Evolutionary conservation across 2,797 vertebrate species (phyloP), one percentile per base, ranked within the genome.

Genomic region (Myripristis murdjan): DNA sequence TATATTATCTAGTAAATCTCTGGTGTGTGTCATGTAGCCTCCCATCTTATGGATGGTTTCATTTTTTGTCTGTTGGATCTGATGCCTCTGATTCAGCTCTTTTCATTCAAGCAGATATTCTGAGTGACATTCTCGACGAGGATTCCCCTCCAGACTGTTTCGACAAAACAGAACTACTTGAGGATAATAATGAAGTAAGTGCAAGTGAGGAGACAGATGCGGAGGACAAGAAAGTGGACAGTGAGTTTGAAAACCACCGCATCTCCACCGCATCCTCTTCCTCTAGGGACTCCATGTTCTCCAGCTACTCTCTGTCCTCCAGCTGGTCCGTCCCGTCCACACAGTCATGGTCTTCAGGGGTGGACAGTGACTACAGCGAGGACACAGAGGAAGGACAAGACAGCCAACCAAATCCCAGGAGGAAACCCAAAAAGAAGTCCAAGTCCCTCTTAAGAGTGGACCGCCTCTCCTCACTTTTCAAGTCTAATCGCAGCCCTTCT

Each of bases 291-390:
- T 96, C 95, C 55, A 84, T 89, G 67, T 89, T 95, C 69, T 93
- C 95, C 0, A 86, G 63, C 41, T 28, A 68, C 64, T 92, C 86
- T 18, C 60, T 91, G 15, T 82, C 92, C 54, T 94, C 96, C 62
- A 94, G 80, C 63, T 95, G 91, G 71, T 91, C 96, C 0, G 81
- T 94, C 4, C 92, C 88, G 35, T 96, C 95, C 0, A 94, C 96
- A 0, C 94, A 95, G 3, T 97, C 96, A 0, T 87, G 91, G 70
- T 95, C 96, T 6, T 98, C 96, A 0, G 96, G 95, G 24, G 82
- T 97, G 83, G 97, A 98, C 72, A 97, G 97, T 0, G 97, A 97
- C 75, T 96, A 97, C 0, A 87, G 94, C 0, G 97, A 97, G 75
- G 97, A 97, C 81, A 86, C 86, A 0, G 95, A 96, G 1, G 96